A percentile compares a stretch with the other conserved stretches of the same genome.
phyloP scores from a whole-genome alignment of 2,797 vertebrate species.

The Neostethus bicornis region DNA sequence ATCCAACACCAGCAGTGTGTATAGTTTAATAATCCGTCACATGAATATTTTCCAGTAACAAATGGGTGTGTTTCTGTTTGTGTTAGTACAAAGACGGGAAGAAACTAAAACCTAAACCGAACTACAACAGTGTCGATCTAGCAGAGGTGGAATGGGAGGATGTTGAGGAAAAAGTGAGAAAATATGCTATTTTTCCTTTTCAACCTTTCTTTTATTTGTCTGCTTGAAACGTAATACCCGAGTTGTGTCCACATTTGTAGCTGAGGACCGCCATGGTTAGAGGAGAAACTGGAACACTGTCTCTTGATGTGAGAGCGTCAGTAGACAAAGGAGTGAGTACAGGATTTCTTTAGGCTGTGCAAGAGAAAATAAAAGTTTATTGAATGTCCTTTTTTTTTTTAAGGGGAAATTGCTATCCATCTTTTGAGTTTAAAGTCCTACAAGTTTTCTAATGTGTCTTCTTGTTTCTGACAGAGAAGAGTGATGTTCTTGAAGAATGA shows the following conservation, averaged over 20 bases:
- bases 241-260: slow-evolving; percentile 67
- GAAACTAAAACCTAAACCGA: slow-evolving; percentile 92
- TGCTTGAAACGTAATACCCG: not conserved
- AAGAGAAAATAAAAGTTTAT: not conserved
- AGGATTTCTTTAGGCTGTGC: slow-evolving; percentile 1
- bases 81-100: slow-evolving; percentile 93
- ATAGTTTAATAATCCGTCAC: not conserved
- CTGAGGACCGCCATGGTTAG: slow-evolving; percentile 97
- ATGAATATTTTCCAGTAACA: not conserved
- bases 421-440: not conserved
- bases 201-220: too few species aligned
- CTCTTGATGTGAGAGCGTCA: slow-evolving; percentile 88
- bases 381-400: not conserved
- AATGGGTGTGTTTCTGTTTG: slow-evolving; percentile 15
- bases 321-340: slow-evolving; percentile 93
- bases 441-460: slow-evolving; percentile 5
- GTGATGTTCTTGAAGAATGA: slow-evolving; percentile 93
- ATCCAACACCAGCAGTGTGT: not conserved
- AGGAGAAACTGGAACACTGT: slow-evolving; percentile 87
- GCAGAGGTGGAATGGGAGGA: slow-evolving; percentile 97
- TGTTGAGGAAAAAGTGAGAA: slow-evolving; percentile 87
- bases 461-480: slow-evolving; percentile 79
- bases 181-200: too few species aligned
- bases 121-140: slow-evolving; percentile 97
- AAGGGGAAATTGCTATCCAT: not conserved